A percentile compares a stretch with the other conserved stretches of the same genome.
Evolutionary conservation across 1,140 invertebrate genomes (phyloP).

Genomic region (Drosophila tristis): DNA sequence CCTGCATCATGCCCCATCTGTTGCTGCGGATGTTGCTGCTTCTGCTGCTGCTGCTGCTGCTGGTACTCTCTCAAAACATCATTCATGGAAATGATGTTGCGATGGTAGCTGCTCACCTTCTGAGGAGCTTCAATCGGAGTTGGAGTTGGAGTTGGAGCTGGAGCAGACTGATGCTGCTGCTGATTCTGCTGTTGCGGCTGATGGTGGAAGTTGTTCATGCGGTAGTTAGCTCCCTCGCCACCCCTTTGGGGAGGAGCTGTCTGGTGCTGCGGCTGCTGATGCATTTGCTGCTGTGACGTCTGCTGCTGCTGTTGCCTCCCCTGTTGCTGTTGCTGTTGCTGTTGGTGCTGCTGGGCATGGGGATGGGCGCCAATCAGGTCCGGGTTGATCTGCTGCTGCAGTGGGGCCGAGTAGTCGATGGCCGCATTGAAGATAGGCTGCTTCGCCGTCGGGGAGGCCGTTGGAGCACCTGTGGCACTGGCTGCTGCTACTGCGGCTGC

Average conservation of each 20-base stretch:
- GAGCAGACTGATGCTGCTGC: constrained; percentile 39
- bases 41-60: constrained; percentile 61
- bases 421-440: constrained; percentile 71
- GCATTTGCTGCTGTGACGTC: constrained; percentile 39
- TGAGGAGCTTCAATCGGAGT: constrained; percentile 29
- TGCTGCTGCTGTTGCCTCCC: constrained; percentile 46
- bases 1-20: constrained; percentile 52
- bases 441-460: constrained; percentile 55
- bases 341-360: constrained; percentile 78
- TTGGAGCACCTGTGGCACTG: constrained; percentile 60
- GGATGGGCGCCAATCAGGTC: constrained; percentile 81
- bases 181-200: constrained; percentile 29
- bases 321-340: constrained; percentile 67
- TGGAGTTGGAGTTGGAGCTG: constrained; percentile 31
- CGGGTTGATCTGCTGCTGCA: constrained; percentile 81
- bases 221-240: constrained; percentile 1
- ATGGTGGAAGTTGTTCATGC: constrained; percentile 12
- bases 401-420: constrained; percentile 80
- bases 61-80: constrained; percentile 72
- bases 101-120: constrained; percentile 44
- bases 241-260: not conserved
- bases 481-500: constrained; percentile 36
- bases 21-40: constrained; percentile 50
- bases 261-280: constrained; percentile 26
- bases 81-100: constrained; percentile 63